phyloP scores from a whole-genome alignment of 2,113 vertebrate species.

The Aplodontia rufa region DNA sequence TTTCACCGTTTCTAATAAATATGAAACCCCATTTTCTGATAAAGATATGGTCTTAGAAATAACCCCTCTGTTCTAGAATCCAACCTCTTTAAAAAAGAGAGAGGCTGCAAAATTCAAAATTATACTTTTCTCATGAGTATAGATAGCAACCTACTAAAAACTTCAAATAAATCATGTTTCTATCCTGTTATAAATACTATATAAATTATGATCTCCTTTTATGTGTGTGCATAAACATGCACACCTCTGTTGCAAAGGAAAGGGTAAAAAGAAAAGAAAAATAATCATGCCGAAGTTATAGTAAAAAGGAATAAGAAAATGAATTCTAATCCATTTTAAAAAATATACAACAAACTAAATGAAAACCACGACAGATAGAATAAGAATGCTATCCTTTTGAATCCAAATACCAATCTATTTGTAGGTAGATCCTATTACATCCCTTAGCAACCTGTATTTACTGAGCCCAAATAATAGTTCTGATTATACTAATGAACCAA shows the following conservation, averaged over 20 bases:
- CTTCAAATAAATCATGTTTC: conserved; percentile 23
- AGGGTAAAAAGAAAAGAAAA: conserved; percentile 9
- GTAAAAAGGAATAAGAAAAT: background rate
- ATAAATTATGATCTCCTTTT: background rate
- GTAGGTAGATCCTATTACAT: background rate
- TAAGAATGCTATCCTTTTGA: conserved; percentile 19
- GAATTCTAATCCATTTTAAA: conserved; percentile 53
- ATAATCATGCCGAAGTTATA: background rate
- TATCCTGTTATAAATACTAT: conserved; percentile 27
- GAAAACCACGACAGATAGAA: background rate
- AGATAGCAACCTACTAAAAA: conserved; percentile 43
- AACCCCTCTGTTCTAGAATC: conserved; percentile 1
- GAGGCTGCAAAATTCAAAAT: conserved; percentile 46
- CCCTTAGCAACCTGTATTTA: background rate
- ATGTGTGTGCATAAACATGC: fast-evolving
- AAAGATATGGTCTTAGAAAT: background rate
- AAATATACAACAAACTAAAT: background rate
- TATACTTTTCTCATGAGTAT: background rate
- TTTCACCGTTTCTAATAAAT: background rate
- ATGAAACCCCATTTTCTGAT: conserved; percentile 31
- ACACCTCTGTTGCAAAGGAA: background rate
- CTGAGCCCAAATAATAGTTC: conserved; percentile 37
- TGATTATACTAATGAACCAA: conserved; percentile 30
- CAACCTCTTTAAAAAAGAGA: background rate
- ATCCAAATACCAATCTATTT: conserved; percentile 25